A percentile compares a stretch with the other conserved stretches of the same genome.
phyloP scores from a whole-genome alignment of 2,888 invertebrate species.

The Hyppa rectilinea region DNA sequence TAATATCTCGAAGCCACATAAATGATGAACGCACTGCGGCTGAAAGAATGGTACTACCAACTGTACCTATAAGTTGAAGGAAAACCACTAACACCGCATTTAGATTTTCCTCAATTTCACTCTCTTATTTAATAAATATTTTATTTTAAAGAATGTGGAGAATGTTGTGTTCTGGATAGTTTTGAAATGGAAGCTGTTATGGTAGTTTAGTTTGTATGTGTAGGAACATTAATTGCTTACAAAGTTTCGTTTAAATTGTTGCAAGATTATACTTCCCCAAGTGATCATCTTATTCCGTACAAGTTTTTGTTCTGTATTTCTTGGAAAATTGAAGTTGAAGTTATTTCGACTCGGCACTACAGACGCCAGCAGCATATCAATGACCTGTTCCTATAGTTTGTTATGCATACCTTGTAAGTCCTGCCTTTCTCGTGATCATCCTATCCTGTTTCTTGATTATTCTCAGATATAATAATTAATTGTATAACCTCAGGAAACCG shows the following conservation, averaged over 20 bases:
- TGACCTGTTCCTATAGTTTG: slow-evolving; percentile 71
- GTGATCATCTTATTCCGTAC: slow-evolving; percentile 64
- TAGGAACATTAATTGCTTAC: slow-evolving; percentile 6
- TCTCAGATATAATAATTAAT: slow-evolving; percentile 47
- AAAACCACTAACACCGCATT: slow-evolving; percentile 3
- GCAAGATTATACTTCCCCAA: slow-evolving; percentile 50
- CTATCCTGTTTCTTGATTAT: slow-evolving; percentile 66
- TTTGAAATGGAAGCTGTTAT: slow-evolving; percentile 1
- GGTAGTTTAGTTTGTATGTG: not conserved
- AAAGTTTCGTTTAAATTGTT: slow-evolving; percentile 42
- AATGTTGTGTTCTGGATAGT: slow-evolving; percentile 5
- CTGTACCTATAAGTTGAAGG: not conserved
- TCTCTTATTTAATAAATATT: not conserved
- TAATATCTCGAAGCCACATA: slow-evolving; percentile 42
- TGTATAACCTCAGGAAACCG: slow-evolving; percentile 28
- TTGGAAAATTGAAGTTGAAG: slow-evolving; percentile 70
- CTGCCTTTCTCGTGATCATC: slow-evolving; percentile 74
- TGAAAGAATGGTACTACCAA: slow-evolving; percentile 1
- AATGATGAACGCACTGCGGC: slow-evolving; percentile 18
- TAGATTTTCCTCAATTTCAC: not conserved
- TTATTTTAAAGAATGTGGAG: not conserved
- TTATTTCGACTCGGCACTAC: slow-evolving; percentile 69
- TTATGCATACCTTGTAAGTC: slow-evolving; percentile 75
- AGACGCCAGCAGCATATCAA: slow-evolving; percentile 77
- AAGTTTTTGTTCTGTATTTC: slow-evolving; percentile 66